Percentiles rank a stretch among this genome's conserved stretches.
These are phyloP conservation scores for Myiotriccus ornatus DNA, from an alignment of 2,797 vertebrate genomes.

Conservation along the genomic window DNA sequence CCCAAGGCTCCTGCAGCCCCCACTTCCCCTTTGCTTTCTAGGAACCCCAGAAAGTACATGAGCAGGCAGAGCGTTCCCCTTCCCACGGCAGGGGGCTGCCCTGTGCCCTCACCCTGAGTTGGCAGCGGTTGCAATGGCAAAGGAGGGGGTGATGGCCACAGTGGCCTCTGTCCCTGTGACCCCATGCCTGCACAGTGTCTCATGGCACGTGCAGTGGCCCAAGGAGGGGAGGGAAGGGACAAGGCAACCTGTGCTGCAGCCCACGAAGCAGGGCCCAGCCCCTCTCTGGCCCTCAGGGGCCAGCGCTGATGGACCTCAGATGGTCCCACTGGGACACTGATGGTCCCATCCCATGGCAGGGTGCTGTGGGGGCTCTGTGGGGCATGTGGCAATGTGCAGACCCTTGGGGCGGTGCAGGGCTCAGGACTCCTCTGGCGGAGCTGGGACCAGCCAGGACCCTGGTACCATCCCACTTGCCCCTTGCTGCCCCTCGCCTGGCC, in stretches of 20 bases:
- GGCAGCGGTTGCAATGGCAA: accelerated
- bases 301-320: accelerated
- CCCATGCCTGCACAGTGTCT: not conserved
- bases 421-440: not conserved
- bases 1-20: not conserved
- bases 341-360: accelerated
- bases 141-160: not conserved
- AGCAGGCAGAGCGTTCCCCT: accelerated
- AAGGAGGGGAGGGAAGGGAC: not conserved
- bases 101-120: accelerated
- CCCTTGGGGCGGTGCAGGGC: accelerated
- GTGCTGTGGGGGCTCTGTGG: accelerated
- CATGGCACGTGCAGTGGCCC: accelerated
- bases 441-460: not conserved
- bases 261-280: not conserved
- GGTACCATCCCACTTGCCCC: accelerated
- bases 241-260: accelerated
- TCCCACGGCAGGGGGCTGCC: not conserved
- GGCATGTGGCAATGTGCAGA: accelerated
- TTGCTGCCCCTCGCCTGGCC: accelerated
- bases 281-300: accelerated
- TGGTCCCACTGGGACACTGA: too few relatives aligned
- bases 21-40: conserved; percentile 34
- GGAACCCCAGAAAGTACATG: not conserved
- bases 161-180: accelerated